Base-by-base conservation (phyloP, 2,888 invertebrate genomes). In the Lydus trimaculatus region DNA sequence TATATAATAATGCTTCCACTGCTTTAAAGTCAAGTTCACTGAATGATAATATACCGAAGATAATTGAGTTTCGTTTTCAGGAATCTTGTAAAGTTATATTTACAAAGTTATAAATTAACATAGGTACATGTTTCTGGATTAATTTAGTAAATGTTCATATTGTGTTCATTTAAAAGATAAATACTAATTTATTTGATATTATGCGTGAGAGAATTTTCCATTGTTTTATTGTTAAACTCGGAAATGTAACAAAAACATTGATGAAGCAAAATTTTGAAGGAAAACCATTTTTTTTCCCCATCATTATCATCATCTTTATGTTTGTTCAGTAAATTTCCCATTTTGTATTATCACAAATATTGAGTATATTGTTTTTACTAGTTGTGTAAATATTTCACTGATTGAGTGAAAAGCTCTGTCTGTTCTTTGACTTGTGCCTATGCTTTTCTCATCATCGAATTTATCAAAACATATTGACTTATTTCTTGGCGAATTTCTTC, bases 351-450 rank as follows among this genome's bases (percentile, higher is more conserved):
- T 73, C 73, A 69, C 74, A 74, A 73, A 73, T 72, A 73, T 70
- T 62, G 65, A 68, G 69, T 70, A 75, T 75, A 75, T 75, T 75
- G 73, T 75, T 75, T 74, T 75, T 72, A 65, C 67, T 62, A 67
- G 69, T 72, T 70, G 73, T 73, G 75, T 73, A 73, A 75, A 75
- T 73, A 75, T 67, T 71, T 65, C 65, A 39, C 67, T 75, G 75
- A 75, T 75, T 75, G 75, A 73, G 64, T 65, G 61, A 61, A 20
- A 48, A 60, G 31, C 56, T 65, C 23, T 58, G 61, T 31, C 3
- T n/a, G 48, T 2, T 20, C 2, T 11, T 20, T n/a, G n/a, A n/a
- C n/a, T n/a, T n/a, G n/a, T n/a, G n/a, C n/a, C n/a, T n/a, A n/a
- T n/a, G n/a, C n/a, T 20, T 58, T 64, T 64, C 56, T 58, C 63